These are phyloP conservation scores for Artemia sp. DNA, from an alignment of 2,888 invertebrate genomes.

Conservation along the genomic window DNA sequence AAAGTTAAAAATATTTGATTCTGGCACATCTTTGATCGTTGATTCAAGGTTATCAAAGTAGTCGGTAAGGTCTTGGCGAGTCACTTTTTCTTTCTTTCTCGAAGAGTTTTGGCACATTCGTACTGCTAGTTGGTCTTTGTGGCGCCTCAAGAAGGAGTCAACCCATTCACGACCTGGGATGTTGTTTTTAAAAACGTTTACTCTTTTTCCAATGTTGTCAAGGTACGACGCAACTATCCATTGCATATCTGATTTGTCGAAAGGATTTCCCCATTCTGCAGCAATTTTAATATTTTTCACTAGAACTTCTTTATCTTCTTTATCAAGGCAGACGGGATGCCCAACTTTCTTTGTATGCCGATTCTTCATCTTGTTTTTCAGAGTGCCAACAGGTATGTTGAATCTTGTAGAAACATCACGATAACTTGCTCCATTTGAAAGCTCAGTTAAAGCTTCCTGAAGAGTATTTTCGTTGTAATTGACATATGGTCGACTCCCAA, in stretches of 20 bases:
- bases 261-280: conserved; percentile 27
- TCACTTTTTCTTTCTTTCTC: conserved; percentile 24
- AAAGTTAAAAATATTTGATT: no score
- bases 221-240: conserved; percentile 25
- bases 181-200: conserved; percentile 26
- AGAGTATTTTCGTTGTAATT: background rate
- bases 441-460: no score
- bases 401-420: no score
- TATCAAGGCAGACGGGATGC: no score
- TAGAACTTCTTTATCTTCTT: conserved; percentile 24
- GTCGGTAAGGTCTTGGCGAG: conserved; percentile 24
- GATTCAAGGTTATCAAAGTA: conserved; percentile 23
- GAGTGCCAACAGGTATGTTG: no score
- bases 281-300: conserved; percentile 25
- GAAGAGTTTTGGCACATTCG: conserved; percentile 26
- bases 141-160: conserved; percentile 20
- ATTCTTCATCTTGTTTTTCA: no score
- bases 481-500: background rate
- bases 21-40: no score
- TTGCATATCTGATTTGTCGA: conserved; percentile 25
- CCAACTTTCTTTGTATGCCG: no score
- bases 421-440: no score
- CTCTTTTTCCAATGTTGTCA: background rate
- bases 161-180: conserved; percentile 27
- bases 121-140: conserved; percentile 22